Conservation (phyloP, 2,888 invertebrate species). For the Phymatocera aterrima region DNA sequence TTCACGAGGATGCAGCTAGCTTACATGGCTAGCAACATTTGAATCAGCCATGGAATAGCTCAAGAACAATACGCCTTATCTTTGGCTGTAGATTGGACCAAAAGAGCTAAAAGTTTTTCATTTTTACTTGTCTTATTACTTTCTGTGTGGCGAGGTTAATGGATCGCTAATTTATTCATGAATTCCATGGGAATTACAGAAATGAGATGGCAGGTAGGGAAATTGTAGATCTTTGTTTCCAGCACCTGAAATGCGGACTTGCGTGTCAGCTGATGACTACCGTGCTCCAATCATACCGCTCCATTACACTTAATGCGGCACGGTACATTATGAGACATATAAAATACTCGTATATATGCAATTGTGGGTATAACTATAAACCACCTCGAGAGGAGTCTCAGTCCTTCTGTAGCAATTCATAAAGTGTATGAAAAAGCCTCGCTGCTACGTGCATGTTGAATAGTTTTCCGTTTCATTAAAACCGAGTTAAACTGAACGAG, state of each 20-base stretch:
- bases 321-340: conserved; percentile 14
- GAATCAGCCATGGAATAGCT: neutral
- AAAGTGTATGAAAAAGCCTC: neutral
- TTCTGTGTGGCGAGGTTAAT: neutral
- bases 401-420: neutral
- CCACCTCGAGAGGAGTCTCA: neutral
- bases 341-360: conserved; percentile 6
- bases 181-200: conserved; percentile 14
- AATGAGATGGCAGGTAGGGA: neutral
- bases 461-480: neutral
- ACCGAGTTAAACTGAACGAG: neutral
- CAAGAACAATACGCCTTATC: neutral
- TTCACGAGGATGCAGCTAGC: neutral
- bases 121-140: neutral
- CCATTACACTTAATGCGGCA: conserved; percentile 6
- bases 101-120: neutral
- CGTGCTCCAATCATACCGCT: conserved; percentile 13
- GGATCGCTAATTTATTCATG: neutral
- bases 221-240: neutral
- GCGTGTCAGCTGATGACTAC: conserved; percentile 33
- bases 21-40: too few species aligned
- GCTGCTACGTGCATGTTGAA: neutral
- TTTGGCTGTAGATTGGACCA: neutral
- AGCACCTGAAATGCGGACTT: neutral
- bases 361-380: conserved; percentile 13